Base-by-base conservation (phyloP, 2,797 vertebrate genomes). In the Tokudaia tokunoshimensis region DNA sequence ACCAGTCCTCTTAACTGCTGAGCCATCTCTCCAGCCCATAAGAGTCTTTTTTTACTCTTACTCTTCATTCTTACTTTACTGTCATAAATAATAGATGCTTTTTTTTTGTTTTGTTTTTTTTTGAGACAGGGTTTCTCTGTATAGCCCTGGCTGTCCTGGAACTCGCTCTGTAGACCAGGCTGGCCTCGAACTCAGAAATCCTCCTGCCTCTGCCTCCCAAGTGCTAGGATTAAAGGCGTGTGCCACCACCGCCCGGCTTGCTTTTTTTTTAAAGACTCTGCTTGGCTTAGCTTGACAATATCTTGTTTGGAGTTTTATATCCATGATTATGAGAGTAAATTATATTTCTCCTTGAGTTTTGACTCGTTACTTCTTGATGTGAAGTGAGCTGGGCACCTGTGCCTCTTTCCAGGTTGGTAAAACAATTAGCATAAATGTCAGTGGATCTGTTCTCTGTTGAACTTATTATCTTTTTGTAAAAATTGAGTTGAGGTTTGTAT, bases 311-410 rank as follows among this genome's bases (percentile, higher is more conserved):
- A 29, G 67, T 89, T 94, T 96, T 92, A 19, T 94, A 1, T 79
- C 19, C 34, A 84, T 74, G 47, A 26, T 93, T 12, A 4, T 78
- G 50, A 88, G 31, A 92, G 89, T 85, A 96, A 84, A 24, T 5
- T 84, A 41, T 47, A 93, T 52, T 92, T 93, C 85, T 80, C 52
- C 31, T 22, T 92, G 57, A 80, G 34, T 96, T 96, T 97, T 82
- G 31, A 67, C 85, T 76, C 9, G 7, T 55, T 85, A 92, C 78
- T 94, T 81, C 82, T 94, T 74, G 55, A 50, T 59, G 74, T 2
- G 20, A 94, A 94, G 52, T 82, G 47, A 94, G 7, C 57, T 95
- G 44, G 20, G 19, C 10, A 61, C 34, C 67, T 93, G 59, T 7
- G 52, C 3, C 94, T 9, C 14, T 17, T 15, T 5, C 63, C n/a